Base-by-base conservation (phyloP, 2,888 invertebrate genomes). In the Rhagonycha lutea region DNA sequence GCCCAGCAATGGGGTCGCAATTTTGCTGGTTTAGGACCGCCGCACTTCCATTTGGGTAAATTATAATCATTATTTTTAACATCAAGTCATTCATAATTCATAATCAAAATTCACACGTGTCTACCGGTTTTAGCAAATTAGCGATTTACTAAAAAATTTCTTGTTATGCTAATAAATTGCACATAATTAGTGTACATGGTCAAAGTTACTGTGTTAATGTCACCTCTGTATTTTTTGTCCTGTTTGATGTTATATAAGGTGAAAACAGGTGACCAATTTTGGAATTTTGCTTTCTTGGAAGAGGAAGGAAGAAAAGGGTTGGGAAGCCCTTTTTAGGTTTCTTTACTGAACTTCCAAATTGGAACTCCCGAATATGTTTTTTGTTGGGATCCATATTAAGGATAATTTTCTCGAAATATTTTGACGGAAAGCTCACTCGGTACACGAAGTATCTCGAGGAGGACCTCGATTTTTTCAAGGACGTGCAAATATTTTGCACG, bases 1-100 rank as follows among this genome's bases (percentile, higher is more conserved):
- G 89, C 89, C 32, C 91, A 91, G 80, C 92, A 92, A 87, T 93
- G 92, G 92, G 90, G 91, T 83, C 87, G 91, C 80, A 88, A 90
- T 86, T 88, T 92, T 87, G 86, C 89, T 84, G 89, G 89, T 85
- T 84, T 86, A 69, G 86, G 85, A 73, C 83, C 83, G 23, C 83
- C 86, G 4, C 85, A 86, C 78, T 84, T 86, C 81, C 83, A 84
- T 69, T 79, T 87, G 83, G 86, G 86, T 87, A 82, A 65, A 69
- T 63, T 65, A 24, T 24, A n/a, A 65, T 23, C 3, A 14, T 68
- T 65, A 0, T 12, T 61, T 61, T 14, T 61, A 24, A 8, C 24
- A 24, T n/a, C 3, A 23, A 24, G 8, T 5, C 63, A 65, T 65
- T 7, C 47, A 47, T 47, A n/a, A 65, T 65, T 65, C n/a, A 65